Conservation (phyloP, 2,113 vertebrate genomes). For the Nothoprocta perdicaria region DNA sequence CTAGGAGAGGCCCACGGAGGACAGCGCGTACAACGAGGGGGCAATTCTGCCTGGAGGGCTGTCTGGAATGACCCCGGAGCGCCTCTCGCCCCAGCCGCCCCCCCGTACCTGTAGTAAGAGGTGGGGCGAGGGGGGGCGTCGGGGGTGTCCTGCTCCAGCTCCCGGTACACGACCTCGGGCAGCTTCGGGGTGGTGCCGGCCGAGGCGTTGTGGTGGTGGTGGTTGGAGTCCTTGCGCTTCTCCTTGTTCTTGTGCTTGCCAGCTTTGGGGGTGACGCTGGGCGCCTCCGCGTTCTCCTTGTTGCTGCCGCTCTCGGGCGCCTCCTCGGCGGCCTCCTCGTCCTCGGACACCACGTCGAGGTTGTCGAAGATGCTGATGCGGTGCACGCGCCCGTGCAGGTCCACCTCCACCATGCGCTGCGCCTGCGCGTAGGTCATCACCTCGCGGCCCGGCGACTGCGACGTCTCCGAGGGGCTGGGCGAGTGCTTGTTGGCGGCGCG, state of each 20-base stretch:
- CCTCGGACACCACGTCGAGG: constrained; percentile 95
- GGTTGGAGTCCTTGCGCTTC: constrained; percentile 91
- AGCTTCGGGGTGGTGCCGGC: constrained; percentile 91
- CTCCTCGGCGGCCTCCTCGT: constrained; percentile 90
- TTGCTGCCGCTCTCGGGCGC: constrained; percentile 83
- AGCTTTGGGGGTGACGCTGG: constrained; percentile 87
- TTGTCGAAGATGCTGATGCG: constrained; percentile 98
- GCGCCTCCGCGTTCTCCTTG: constrained; percentile 89
- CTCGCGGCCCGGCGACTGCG: constrained; percentile 91
- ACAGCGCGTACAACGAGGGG: background rate
- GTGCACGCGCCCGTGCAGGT: constrained; percentile 93
- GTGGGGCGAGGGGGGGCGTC: constrained; percentile 90
- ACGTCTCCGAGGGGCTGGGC: constrained; percentile 89
- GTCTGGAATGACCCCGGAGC: background rate
- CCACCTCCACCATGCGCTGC: constrained; percentile 97
- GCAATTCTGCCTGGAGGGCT: accelerated
- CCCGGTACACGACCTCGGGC: constrained; percentile 94
- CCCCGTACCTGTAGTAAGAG: constrained; percentile 93
- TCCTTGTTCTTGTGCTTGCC: constrained; percentile 98
- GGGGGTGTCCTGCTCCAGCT: constrained; percentile 93
- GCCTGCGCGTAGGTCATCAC: constrained; percentile 98
- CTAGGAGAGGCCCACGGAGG: background rate
- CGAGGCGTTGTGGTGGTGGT: constrained; percentile 88
- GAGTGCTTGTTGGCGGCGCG: constrained; percentile 85
- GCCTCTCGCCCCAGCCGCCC: accelerated